Evolutionary conservation across 2,113 vertebrate genomes (phyloP), one percentile per base, ranked within the genome.

Genomic region (Heliornis fulica): DNA sequence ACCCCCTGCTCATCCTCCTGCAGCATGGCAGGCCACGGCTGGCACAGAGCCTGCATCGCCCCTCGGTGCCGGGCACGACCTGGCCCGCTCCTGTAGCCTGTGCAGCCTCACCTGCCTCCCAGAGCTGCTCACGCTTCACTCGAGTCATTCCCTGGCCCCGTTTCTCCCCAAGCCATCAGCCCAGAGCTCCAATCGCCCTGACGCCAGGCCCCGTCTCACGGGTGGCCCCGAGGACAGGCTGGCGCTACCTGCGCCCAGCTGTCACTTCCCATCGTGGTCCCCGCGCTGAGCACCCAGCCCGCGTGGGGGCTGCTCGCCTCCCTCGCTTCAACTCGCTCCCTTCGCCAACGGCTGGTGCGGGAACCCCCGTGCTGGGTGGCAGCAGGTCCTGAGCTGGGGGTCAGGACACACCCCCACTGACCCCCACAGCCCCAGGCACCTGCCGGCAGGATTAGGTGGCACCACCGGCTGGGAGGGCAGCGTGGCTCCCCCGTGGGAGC

Each of bases 41-140:
- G 75, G 46, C 71, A 20, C 5, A 0, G 78, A 0, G 59, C 32
- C 54, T 3, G 19, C 34, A 4, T 6, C 5, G 0, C 59, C 36
- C n/a, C 38, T 22, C 10, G 1, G 1, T 2, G 29, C 60, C 65
- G 10, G 0, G 7, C 3, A 7, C 1, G 2, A 23, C 17, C 10
- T 2, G 7, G 1, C 20, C 61, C 0, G 1, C 41, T 13, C 40
- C 80, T 9, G 0, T 1, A 9, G 32, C 57, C 51, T 7, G 41
- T 29, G 13, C 10, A 0, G 11, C 2, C 38, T 40, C 20, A 1
- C 51, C 51, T 16, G 41, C 57, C 57, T 36, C 34, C 4, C 2
- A 1, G 56, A 18, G 79, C 77, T 13, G n/a, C 60, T 81, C 51
- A 3, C 7, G 4, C 59, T 77, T 4, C 0, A 6, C 48, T 74